Evolutionary conservation across 1,140 invertebrate genomes (phyloP), one percentile per base, ranked within the genome.

Genomic region (Pachyrhynchus sulphureomaculatus): DNA sequence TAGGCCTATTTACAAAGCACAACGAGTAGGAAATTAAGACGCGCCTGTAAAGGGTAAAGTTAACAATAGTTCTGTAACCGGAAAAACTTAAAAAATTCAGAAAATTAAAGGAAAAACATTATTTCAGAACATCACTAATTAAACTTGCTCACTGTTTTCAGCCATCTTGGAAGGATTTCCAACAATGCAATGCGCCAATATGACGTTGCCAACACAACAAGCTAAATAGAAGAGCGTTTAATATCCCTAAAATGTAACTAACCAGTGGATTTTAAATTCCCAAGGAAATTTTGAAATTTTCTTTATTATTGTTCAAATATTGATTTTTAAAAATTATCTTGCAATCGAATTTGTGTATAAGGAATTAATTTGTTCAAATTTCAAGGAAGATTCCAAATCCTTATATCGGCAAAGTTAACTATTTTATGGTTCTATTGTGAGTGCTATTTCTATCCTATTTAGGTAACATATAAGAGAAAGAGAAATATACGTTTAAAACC

Each of bases 121-220:
- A 48, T 66, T 66, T 41, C n/a, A 18, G 23, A 62, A 54, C 37
- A 41, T 67, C 56, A 33, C 54, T 45, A 53, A 66, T 68, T 56
- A 60, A 52, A 68, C 64, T 68, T 58, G 48, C 52, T 53, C 49
- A 61, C 49, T 33, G 57, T 20, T 53, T 57, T 48, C 62, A 61
- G 68, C 68, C 68, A 70, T 70, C 63, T 70, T 70, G 53, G 36
- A 66, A 62, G 56, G 42, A 67, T 68, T 66, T 70, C 68, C 68
- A 68, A 70, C 64, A 70, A 66, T 68, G 68, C 68, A 64, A 44
- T 55, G 39, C 39, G 39, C 53, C 66, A 64, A 44, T 29, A 13
- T 8, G 29, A 10, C n/a, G 9, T 17, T n/a, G 10, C 15, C n/a
- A 17, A 10, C 12, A 18, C 23, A 51, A 51, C 23, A 10, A 8